Percentiles rank a stretch among this genome's conserved stretches.
Evolutionary conservation across 2,113 vertebrate genomes (phyloP).

Genomic region (Dicrurus megarhynchus): DNA sequence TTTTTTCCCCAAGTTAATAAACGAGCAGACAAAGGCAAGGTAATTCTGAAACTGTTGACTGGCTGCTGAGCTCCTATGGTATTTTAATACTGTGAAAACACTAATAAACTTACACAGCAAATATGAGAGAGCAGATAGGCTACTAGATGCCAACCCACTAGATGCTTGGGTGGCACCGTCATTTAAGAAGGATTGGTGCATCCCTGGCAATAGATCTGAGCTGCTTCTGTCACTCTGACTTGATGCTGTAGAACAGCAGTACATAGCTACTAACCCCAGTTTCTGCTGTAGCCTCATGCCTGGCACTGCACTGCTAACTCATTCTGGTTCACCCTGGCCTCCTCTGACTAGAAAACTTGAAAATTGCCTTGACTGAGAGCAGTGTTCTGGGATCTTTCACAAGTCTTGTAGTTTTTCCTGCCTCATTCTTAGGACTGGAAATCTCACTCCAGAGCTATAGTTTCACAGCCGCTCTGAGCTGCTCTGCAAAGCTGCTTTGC

Average conservation of each 20-base stretch:
- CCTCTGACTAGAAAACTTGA: not conserved
- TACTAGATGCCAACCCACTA: not conserved
- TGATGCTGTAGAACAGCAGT: not conserved
- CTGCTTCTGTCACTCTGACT: not conserved
- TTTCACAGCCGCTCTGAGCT: not conserved
- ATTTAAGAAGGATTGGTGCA: not conserved
- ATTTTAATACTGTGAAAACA: not conserved
- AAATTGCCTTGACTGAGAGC: not conserved
- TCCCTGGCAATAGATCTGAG: not conserved
- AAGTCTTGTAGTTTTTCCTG: not conserved
- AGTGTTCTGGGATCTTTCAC: not conserved
- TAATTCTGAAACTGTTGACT: not conserved
- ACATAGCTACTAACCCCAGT: not conserved
- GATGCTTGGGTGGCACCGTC: not conserved
- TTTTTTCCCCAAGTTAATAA: not conserved
- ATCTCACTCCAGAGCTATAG: not conserved
- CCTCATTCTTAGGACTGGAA: not conserved
- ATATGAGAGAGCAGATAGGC: not conserved
- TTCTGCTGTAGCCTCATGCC: not conserved
- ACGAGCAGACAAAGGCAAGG: not conserved
- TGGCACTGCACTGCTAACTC: not conserved
- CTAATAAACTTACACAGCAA: not conserved
- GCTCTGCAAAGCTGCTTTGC: not conserved
- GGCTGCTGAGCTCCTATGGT: not conserved
- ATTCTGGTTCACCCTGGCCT: not conserved